Evolutionary conservation across 1,140 invertebrate genomes (phyloP).

Genomic region (Limonius californicus): DNA sequence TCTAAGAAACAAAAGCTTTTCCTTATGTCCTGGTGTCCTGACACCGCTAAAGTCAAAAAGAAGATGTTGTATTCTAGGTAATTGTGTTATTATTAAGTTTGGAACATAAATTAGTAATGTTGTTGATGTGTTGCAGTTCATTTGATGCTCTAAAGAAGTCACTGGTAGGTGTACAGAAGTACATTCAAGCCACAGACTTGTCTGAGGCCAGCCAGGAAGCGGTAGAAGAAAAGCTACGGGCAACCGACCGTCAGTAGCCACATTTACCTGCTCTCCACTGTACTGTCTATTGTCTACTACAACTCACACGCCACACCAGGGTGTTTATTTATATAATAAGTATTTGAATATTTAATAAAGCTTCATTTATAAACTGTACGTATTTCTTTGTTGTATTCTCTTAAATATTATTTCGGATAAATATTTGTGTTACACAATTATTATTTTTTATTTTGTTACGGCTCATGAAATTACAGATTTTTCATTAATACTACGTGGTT

Average conservation of each 20-base stretch:
- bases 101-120: too few species aligned
- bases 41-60: constrained; percentile 96
- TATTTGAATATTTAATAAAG: constrained; percentile 49
- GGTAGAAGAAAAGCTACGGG: constrained; percentile 87
- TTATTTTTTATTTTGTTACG: too few species aligned
- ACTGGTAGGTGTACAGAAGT: constrained; percentile 92
- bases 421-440: too few species aligned
- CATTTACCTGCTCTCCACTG: constrained; percentile 28
- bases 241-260: constrained; percentile 83
- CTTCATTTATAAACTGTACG: constrained; percentile 46
- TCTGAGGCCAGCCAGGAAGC: constrained; percentile 88
- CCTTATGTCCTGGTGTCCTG: constrained; percentile 96
- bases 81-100: background rate
- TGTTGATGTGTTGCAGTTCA: constrained; percentile 60
- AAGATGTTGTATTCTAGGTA: constrained; percentile 96
- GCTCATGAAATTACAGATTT: too few species aligned
- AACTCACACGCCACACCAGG: constrained; percentile 38
- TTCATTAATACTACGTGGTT: too few species aligned
- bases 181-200: constrained; percentile 92
- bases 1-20: constrained; percentile 94
- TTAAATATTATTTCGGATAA: too few species aligned
- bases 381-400: constrained; percentile 20
- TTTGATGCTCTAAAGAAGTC: constrained; percentile 95
- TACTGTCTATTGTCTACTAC: constrained; percentile 41
- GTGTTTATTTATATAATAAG: constrained; percentile 45